Evolutionary conservation across 92 coral and sea anemone species (phyloP).

Genomic region (Heliopora coerulea): DNA sequence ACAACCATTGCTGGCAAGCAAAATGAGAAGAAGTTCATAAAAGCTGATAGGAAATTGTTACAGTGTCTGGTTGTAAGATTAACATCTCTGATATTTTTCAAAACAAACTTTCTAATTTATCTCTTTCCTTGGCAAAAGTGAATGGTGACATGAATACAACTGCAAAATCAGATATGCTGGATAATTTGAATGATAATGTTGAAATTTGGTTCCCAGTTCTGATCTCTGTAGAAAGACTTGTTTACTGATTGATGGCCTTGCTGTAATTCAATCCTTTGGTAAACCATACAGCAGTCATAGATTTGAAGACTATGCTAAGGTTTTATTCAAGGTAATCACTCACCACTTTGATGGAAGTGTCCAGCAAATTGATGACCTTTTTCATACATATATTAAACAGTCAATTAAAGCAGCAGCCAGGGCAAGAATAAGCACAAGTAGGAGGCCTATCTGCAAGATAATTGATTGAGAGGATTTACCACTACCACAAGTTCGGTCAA

Average conservation of each 20-base stretch:
- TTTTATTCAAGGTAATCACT: neutral
- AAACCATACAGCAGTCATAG: constrained; percentile 20
- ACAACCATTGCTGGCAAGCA: no score
- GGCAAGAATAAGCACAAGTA: constrained; percentile 15
- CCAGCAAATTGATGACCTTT: constrained; percentile 1
- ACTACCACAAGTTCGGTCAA: constrained; percentile 24
- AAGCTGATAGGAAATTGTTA: neutral
- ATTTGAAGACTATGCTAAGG: constrained; percentile 5
- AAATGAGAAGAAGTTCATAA: neutral
- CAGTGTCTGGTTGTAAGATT: constrained; percentile 1
- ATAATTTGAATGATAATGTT: neutral
- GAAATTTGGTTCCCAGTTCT: neutral
- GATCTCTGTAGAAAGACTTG: neutral
- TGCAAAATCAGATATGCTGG: constrained; percentile 10
- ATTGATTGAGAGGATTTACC: constrained; percentile 26
- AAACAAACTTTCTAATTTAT: constrained; percentile 13
- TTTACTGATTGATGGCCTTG: constrained; percentile 24
- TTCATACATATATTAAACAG: constrained; percentile 5
- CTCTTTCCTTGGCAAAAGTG: constrained; percentile 19
- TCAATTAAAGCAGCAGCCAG: constrained; percentile 40
- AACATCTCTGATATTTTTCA: neutral
- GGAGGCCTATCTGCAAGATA: constrained; percentile 9
- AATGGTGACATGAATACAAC: constrained; percentile 20
- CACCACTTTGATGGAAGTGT: constrained; percentile 13
- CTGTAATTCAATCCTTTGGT: constrained; percentile 14